Evolutionary conservation across 1,140 invertebrate species (phyloP).

Genomic region (Drosophila baimaii): DNA sequence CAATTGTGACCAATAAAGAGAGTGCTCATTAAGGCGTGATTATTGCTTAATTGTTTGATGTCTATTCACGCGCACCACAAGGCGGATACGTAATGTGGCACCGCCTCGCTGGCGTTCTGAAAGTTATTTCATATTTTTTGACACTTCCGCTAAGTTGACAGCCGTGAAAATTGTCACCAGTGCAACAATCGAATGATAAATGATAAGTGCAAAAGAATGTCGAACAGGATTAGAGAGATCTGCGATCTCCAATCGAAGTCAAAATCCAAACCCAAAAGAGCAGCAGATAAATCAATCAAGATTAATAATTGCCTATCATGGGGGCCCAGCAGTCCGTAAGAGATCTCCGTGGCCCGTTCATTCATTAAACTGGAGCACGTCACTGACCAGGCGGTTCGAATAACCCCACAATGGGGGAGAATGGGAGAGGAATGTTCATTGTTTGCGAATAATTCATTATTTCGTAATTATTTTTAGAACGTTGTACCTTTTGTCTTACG

Average conservation of each 20-base stretch:
- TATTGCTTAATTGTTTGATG: conserved; percentile 78
- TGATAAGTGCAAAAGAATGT: conserved; percentile 80
- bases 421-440: conserved; percentile 73
- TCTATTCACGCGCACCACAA: conserved; percentile 51
- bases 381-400: conserved; percentile 71
- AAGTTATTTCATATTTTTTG: conserved; percentile 55
- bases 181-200: conserved; percentile 79
- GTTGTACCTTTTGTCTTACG: conserved; percentile 49
- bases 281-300: conserved; percentile 79
- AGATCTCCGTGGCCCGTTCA: conserved; percentile 42
- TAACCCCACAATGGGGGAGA: conserved; percentile 75
- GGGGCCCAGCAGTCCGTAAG: conserved; percentile 4
- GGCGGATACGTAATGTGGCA: conserved; percentile 68
- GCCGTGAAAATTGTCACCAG: conserved; percentile 79
- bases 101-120: conserved; percentile 34
- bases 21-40: conserved; percentile 76
- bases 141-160: conserved; percentile 84
- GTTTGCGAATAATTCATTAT: conserved; percentile 20
- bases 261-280: neutral
- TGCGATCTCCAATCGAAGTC: conserved; percentile 26
- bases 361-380: conserved; percentile 71
- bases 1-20: conserved; percentile 41
- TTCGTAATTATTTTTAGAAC: conserved; percentile 67
- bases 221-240: conserved; percentile 65
- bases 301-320: conserved; percentile 74